These are phyloP conservation scores for Caenorhabditis afra DNA, from an alignment of 2,888 invertebrate species.

Conservation along the genomic window DNA sequence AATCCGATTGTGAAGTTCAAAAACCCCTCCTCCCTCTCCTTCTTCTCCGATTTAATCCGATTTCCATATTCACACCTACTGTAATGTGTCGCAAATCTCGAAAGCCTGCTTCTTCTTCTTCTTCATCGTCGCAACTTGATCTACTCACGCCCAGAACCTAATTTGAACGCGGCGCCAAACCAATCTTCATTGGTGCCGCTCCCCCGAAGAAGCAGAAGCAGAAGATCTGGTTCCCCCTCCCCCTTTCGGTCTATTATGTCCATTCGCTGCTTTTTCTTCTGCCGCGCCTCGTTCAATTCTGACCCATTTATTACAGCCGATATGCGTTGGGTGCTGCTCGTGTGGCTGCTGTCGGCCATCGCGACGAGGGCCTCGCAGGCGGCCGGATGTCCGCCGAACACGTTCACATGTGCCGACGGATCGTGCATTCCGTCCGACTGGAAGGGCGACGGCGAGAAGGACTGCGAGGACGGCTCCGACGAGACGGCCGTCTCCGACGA, in stretches of 20 bases:
- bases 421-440: slow-evolving; percentile 78
- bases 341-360: slow-evolving; percentile 44
- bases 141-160: slow-evolving; percentile 18
- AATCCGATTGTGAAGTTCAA: neutral
- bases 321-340: slow-evolving; percentile 52
- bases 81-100: slow-evolving; percentile 56
- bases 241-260: slow-evolving; percentile 16
- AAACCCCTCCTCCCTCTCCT: neutral
- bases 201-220: too few species aligned
- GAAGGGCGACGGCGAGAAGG: slow-evolving; percentile 78
- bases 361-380: slow-evolving; percentile 28
- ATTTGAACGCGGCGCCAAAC: slow-evolving; percentile 56
- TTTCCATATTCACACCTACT: neutral
- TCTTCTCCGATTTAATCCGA: neutral
- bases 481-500: slow-evolving; percentile 54
- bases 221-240: slow-evolving; percentile 26
- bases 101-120: slow-evolving; percentile 28
- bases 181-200: slow-evolving; percentile 21
- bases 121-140: neutral
- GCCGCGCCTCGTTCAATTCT: slow-evolving; percentile 5
- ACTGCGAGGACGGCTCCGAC: slow-evolving; percentile 76
- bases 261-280: slow-evolving; percentile 2
- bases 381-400: slow-evolving; percentile 71
- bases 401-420: slow-evolving; percentile 76
- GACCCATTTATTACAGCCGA: slow-evolving; percentile 7